Evolutionary conservation across 2,113 vertebrate genomes (phyloP), one percentile per base, ranked within the genome.

Genomic region (Petromus typicus): DNA sequence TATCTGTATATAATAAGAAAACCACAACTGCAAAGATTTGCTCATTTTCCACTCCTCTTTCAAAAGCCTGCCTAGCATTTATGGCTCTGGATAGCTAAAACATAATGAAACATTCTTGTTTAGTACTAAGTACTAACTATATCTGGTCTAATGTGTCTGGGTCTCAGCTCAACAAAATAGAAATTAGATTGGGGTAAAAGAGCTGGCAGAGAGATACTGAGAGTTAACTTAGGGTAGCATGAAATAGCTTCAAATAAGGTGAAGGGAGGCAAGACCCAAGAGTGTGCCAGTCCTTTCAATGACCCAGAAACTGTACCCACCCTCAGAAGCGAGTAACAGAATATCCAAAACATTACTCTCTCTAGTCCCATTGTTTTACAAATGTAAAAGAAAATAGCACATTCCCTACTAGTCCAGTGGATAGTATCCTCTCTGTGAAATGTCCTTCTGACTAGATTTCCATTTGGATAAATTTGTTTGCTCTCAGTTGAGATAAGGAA

Each of bases 291-390:
- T 95, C 86, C 61, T 95, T 96, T 95, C 80, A 48, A 54, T 97
- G 97, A 97, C 97, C 97, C 71, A 97, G 93, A 97, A 97, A 94
- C 69, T 95, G 75, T 91, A 76, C 91, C 89, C 32, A 67, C 94
- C 76, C 75, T 90, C 45, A 89, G 86, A 61, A 96, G 40, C 48
- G n/a, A 86, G 93, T 88, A 97, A 97, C 89, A 93, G 83, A 95
- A 96, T 96, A 97, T 91, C 86, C 34, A 79, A 93, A 97, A 86
- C 94, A 71, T 83, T 86, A 43, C 79, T 84, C 76, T 93, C 22
- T 45, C 54, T 59, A 54, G 18, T 40, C 48, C 64, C 12, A 81
- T 96, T 97, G 94, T 97, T 96, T 91, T 94, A 76, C 64, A 96
- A 95, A 86, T 91, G 73, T 32, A 88, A 84, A 95, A 95, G 90